These are phyloP conservation scores for Rhipidura dahli DNA, from an alignment of 2,113 vertebrate species.

Conservation along the genomic window DNA sequence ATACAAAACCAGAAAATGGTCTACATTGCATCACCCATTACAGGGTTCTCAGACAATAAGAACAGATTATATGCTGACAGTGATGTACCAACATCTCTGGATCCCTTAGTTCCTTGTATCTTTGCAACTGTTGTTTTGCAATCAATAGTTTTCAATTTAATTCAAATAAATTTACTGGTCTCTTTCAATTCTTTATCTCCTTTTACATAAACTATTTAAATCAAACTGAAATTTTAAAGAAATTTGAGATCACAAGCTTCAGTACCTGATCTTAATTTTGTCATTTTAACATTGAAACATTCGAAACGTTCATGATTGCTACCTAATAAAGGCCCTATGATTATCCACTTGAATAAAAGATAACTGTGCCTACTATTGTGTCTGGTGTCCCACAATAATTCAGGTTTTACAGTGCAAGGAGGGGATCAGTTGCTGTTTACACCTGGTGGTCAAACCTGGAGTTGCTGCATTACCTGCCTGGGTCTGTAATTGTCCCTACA, in stretches of 20 bases:
- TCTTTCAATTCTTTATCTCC: neutral
- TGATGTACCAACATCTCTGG: neutral
- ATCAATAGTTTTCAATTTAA: neutral
- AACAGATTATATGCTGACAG: neutral
- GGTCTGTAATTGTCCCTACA: neutral
- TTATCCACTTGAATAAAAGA: neutral
- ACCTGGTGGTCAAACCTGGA: neutral
- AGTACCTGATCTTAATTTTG: neutral
- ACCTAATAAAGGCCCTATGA: neutral
- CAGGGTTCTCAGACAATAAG: neutral
- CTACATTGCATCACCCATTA: neutral
- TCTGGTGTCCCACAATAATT: neutral
- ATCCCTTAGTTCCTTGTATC: neutral
- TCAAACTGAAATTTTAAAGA: neutral
- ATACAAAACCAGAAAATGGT: neutral
- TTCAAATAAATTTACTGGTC: neutral
- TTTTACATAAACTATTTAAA: neutral
- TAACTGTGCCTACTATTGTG: neutral
- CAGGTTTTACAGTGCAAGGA: neutral
- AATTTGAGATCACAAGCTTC: neutral
- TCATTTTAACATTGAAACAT: neutral
- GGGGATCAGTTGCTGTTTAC: neutral
- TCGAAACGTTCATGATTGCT: accelerated
- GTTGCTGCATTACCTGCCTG: neutral
- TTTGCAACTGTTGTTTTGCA: neutral